A percentile compares a stretch with the other conserved stretches of the same genome.
Evolutionary conservation across 2,113 vertebrate genomes (phyloP).

Genomic region (Orientallactaga bullata): DNA sequence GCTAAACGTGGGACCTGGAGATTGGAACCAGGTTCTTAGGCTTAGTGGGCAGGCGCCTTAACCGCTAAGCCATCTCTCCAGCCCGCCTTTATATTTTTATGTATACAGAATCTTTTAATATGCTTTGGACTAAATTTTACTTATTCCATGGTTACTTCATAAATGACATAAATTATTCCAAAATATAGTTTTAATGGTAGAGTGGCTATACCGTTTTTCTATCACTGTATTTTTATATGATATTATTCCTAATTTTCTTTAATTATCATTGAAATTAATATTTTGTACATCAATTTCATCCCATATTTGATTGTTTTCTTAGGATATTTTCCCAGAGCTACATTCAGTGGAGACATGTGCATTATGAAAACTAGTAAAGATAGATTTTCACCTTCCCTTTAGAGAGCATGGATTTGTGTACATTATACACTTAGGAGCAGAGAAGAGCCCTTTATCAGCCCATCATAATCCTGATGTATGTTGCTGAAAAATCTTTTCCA

Average conservation of each 20-base stretch:
- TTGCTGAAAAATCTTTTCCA: background rate
- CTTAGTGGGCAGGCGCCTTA: too few species aligned
- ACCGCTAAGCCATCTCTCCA: too few species aligned
- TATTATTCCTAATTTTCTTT: conserved; percentile 17
- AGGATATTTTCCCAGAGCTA: background rate
- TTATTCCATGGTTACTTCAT: background rate
- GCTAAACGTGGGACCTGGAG: too few species aligned
- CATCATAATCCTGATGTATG: background rate
- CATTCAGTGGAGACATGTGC: background rate
- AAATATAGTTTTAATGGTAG: background rate
- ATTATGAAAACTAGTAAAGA: background rate
- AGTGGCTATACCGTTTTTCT: background rate
- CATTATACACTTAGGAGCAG: background rate
- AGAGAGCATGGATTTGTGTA: background rate
- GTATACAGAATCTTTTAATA: background rate
- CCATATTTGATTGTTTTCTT: background rate
- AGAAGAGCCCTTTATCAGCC: background rate
- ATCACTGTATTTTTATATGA: background rate
- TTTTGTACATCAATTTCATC: background rate
- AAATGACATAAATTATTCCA: background rate
- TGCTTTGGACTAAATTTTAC: background rate
- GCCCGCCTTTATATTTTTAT: background rate
- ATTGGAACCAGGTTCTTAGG: too few species aligned
- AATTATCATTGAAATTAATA: background rate
- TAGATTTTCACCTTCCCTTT: conserved; percentile 2